These are phyloP conservation scores for Leptinotarsa lineolata DNA, from an alignment of 1,140 invertebrate species.

Conservation along the genomic window DNA sequence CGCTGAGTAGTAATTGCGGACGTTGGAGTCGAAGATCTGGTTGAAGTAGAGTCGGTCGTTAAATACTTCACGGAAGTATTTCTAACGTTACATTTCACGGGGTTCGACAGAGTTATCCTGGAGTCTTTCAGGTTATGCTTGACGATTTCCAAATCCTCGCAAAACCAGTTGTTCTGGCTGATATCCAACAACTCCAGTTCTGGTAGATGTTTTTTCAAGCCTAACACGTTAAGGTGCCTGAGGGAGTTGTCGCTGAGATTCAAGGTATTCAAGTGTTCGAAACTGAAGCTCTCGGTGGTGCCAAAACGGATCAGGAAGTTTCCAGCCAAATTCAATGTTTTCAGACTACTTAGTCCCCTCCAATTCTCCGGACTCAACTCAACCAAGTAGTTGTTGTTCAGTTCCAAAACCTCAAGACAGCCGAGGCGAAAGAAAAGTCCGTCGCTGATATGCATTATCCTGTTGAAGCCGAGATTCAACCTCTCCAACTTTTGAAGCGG, in stretches of 20 bases:
- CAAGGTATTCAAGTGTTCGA: slow-evolving; percentile 4
- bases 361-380: slow-evolving; percentile 13
- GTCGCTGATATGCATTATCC: background rate
- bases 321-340: background rate
- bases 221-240: background rate
- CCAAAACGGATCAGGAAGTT: slow-evolving; percentile 16
- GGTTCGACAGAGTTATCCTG: background rate
- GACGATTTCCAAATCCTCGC: slow-evolving; percentile 9
- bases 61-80: background rate
- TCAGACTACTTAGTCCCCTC: slow-evolving; percentile 9
- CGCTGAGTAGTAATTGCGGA: background rate
- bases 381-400: slow-evolving; percentile 15
- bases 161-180: slow-evolving; percentile 13
- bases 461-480: slow-evolving; percentile 10
- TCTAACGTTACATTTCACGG: background rate
- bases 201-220: background rate
- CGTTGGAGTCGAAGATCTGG: background rate
- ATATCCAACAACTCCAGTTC: slow-evolving; percentile 8
- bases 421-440: slow-evolving; percentile 1
- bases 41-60: background rate
- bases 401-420: background rate
- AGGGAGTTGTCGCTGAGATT: slow-evolving; percentile 16
- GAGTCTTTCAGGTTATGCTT: slow-evolving; percentile 11
- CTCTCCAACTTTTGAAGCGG: background rate
- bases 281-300: background rate